Evolutionary conservation across 64 coral and sea anemone species (phyloP).

Genomic region (Catalaphyllia jardinei): DNA sequence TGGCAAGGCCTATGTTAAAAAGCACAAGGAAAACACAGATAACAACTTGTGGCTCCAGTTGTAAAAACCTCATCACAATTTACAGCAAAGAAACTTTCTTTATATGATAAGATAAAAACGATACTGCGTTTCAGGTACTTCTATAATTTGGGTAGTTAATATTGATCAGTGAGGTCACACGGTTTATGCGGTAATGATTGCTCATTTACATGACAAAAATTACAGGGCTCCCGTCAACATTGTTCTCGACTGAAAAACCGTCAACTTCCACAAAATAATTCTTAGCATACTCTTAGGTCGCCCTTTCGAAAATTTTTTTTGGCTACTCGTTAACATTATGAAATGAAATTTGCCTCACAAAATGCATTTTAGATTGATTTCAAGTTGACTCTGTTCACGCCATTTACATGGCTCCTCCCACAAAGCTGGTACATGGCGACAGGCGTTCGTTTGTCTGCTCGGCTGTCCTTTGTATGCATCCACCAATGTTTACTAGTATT

Average conservation of each 20-base stretch:
- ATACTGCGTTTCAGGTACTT: background rate
- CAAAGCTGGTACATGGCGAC: slow-evolving; percentile 11
- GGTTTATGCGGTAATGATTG: slow-evolving; percentile 1
- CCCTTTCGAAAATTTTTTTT: background rate
- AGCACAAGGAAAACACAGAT: background rate
- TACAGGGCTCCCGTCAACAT: background rate
- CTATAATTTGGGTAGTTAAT: background rate
- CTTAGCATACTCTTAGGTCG: background rate
- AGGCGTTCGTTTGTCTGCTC: no score
- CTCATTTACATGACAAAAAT: background rate
- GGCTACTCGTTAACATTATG: background rate
- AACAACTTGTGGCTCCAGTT: background rate
- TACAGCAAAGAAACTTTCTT: background rate
- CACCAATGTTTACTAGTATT: no score
- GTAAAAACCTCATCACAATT: background rate
- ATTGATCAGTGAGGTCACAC: slow-evolving; percentile 5
- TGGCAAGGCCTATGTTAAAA: background rate
- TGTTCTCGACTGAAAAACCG: background rate
- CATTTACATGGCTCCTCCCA: background rate
- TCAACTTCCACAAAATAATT: background rate
- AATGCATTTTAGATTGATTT: no score
- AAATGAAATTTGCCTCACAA: no score
- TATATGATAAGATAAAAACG: background rate
- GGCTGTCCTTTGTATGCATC: no score
- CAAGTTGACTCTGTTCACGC: no score